Percentiles rank a stretch among this genome's conserved stretches.
Conservation (phyloP, 2,797 vertebrate genomes). For the Arvicola amphibius region DNA sequence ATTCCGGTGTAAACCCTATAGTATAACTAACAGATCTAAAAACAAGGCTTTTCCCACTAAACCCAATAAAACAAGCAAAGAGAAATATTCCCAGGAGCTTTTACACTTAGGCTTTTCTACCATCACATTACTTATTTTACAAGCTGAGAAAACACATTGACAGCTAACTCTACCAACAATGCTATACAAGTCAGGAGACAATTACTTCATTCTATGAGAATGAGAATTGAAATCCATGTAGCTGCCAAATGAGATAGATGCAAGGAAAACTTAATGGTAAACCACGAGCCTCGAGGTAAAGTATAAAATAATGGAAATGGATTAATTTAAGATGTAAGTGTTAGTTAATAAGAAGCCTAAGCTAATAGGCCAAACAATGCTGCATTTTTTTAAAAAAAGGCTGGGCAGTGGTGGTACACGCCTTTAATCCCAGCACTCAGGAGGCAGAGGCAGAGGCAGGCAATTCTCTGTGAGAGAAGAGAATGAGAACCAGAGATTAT, state of each 20-base stretch:
- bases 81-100: background rate
- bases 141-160: conserved; percentile 28
- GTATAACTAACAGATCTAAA: background rate
- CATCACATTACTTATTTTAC: conserved; percentile 42
- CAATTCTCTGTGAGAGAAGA: too few relatives aligned
- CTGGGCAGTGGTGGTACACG: too few relatives aligned
- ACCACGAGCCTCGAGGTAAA: too few relatives aligned
- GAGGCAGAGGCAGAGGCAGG: too few relatives aligned
- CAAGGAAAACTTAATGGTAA: too few relatives aligned
- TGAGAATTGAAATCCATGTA: background rate
- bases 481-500: background rate
- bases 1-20: background rate
- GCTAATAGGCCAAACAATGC: too few relatives aligned
- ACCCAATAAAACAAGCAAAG: background rate
- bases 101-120: background rate
- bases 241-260: too few relatives aligned
- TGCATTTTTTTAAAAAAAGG: too few relatives aligned
- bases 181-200: background rate
- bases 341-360: too few relatives aligned
- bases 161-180: background rate
- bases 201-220: background rate
- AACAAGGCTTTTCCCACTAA: background rate
- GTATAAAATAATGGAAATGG: too few relatives aligned
- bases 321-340: too few relatives aligned
- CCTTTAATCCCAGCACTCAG: too few relatives aligned